These are phyloP conservation scores for Neuroterus valhalla DNA, from an alignment of 1,140 invertebrate genomes.

Conservation along the genomic window DNA sequence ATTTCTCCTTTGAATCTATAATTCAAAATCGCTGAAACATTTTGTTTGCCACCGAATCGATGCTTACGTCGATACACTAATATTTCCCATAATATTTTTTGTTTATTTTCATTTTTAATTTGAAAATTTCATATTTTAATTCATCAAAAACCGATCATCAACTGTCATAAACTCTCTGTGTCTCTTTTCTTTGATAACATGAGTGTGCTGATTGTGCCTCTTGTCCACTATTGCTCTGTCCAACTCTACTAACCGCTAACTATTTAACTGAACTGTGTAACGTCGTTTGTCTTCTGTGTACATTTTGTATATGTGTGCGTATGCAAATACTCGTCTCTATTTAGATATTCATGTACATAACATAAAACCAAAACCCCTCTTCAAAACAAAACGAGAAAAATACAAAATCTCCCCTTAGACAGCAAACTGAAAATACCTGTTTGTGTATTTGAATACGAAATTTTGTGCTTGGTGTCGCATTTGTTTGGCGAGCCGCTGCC, in stretches of 20 bases:
- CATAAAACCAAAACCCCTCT: conserved; percentile 17
- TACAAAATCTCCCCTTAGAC: conserved; percentile 6
- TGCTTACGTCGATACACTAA: conserved; percentile 8
- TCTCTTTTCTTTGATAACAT: conserved; percentile 54
- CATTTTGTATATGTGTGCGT: conserved; percentile 47
- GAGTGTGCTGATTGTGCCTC: conserved; percentile 74
- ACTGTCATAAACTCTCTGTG: conserved; percentile 19
- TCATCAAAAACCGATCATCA: background rate
- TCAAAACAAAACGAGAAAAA: background rate
- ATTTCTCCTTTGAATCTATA: too few relatives aligned
- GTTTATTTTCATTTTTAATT: background rate
- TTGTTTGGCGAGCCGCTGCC: conserved; percentile 11
- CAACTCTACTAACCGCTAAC: conserved; percentile 63
- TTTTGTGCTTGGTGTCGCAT: conserved; percentile 46
- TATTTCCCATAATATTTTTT: background rate
- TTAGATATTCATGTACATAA: conserved; percentile 34
- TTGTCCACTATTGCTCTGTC: conserved; percentile 73
- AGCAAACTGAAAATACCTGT: background rate
- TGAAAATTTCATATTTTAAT: background rate
- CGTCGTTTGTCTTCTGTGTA: conserved; percentile 49
- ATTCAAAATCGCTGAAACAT: conserved; percentile 20
- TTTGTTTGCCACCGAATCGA: conserved; percentile 23
- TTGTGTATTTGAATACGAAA: conserved; percentile 28
- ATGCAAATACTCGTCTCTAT: conserved; percentile 39
- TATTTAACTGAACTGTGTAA: conserved; percentile 55